Evolutionary conservation across 2,113 vertebrate species (phyloP).

Genomic region (Lanius ludovicianus): DNA sequence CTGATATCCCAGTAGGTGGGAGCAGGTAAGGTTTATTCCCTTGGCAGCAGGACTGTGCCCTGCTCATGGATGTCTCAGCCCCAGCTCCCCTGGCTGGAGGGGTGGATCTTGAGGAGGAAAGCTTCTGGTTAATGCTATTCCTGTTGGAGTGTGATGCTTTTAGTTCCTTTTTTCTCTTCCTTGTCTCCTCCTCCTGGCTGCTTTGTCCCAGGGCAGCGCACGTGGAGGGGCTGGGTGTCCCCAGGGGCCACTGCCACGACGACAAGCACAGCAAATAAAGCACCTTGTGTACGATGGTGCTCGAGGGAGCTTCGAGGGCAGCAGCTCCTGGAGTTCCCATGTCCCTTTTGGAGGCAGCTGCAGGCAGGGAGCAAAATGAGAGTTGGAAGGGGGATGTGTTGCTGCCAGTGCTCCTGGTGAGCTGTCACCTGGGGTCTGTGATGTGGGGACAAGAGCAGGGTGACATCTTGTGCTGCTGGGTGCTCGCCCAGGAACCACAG

Average conservation of each 20-base stretch:
- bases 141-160: background rate
- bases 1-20: background rate
- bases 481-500: background rate
- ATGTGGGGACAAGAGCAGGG: background rate
- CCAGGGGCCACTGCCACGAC: background rate
- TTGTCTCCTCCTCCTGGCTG: background rate
- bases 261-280: background rate
- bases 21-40: background rate
- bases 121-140: background rate
- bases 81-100: background rate
- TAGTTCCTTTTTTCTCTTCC: background rate
- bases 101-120: background rate
- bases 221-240: background rate
- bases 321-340: background rate
- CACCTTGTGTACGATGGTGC: constrained; percentile 3
- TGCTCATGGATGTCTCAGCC: background rate
- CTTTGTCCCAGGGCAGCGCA: background rate
- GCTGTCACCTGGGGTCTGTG: background rate
- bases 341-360: background rate
- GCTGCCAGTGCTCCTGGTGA: background rate
- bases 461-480: background rate
- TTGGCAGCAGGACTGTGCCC: background rate
- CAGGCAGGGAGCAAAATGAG: background rate
- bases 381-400: background rate
- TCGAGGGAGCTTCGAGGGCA: background rate